Percentiles rank a stretch among this genome's conserved stretches.
phyloP scores from a whole-genome alignment of 1,140 invertebrate genomes.

The Heterodera schachtii region DNA sequence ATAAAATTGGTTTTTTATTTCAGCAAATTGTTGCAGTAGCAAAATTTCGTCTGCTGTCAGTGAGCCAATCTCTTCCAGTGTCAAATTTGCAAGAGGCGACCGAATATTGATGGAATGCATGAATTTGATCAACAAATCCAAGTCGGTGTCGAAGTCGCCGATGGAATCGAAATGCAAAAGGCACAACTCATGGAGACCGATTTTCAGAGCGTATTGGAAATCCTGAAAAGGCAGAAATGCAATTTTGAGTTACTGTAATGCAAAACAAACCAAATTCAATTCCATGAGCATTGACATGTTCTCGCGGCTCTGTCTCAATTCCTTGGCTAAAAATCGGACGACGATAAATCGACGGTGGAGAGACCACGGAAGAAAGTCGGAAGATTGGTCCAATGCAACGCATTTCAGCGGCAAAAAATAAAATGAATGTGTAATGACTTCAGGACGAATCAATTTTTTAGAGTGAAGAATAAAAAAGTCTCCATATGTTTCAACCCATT shows the following conservation, averaged over 20 bases:
- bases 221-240: conserved; percentile 36
- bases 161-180: conserved; percentile 28
- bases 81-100: conserved; percentile 44
- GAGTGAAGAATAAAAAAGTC: too few relatives aligned
- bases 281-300: conserved; percentile 39
- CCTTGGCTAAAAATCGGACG: conserved; percentile 32
- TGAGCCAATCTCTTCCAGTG: conserved; percentile 45
- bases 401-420: too few relatives aligned
- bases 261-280: conserved; percentile 40
- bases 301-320: conserved; percentile 34
- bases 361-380: conserved; percentile 31
- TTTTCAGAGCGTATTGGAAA: conserved; percentile 55
- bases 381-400: too few relatives aligned
- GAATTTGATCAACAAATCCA: conserved; percentile 47
- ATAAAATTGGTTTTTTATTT: conserved; percentile 42
- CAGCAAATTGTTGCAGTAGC: conserved; percentile 38
- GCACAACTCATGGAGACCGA: conserved; percentile 47
- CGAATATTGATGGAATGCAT: conserved; percentile 47
- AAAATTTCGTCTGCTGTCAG: conserved; percentile 45
- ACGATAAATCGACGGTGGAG: conserved; percentile 46
- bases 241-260: neutral
- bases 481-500: too few relatives aligned
- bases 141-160: conserved; percentile 39
- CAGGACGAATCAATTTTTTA: too few relatives aligned
- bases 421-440: too few relatives aligned